phyloP scores from a whole-genome alignment of 2,113 vertebrate species.

The Alethe castanea region DNA sequence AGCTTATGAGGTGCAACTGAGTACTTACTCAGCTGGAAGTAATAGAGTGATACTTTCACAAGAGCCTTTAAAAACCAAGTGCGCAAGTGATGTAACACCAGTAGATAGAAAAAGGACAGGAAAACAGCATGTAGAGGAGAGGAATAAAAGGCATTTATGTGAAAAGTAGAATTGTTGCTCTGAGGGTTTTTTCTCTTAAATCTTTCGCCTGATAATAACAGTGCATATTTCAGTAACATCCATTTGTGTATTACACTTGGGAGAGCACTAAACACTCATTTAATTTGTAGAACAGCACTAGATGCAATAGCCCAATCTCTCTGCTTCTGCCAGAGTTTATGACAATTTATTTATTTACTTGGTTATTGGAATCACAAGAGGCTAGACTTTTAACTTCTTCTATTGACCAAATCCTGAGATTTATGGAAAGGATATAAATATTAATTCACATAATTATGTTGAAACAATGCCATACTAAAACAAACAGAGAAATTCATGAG shows the following conservation, averaged over 20 bases:
- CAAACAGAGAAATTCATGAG: background rate
- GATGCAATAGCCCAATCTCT: background rate
- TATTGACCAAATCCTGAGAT: background rate
- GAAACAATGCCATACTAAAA: background rate
- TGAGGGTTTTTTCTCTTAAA: background rate
- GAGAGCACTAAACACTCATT: constrained; percentile 13
- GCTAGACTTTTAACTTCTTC: background rate
- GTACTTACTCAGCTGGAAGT: constrained; percentile 64
- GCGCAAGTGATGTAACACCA: constrained; percentile 23
- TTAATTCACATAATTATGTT: background rate
- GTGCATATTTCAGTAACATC: constrained; percentile 7
- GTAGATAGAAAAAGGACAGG: background rate
- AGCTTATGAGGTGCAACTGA: constrained; percentile 54
- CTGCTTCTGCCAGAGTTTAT: background rate
- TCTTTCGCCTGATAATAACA: background rate
- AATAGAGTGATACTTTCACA: constrained; percentile 45
- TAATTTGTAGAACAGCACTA: constrained; percentile 2
- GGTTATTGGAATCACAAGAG: background rate
- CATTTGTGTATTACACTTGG: background rate
- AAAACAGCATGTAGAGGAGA: background rate
- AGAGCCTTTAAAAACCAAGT: constrained; percentile 29
- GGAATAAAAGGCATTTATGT: background rate
- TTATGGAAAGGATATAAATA: background rate
- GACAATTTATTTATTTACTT: background rate
- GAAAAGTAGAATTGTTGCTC: background rate